Conservation (phyloP, 2,113 vertebrate genomes). For the Antennarius striatus region DNA sequence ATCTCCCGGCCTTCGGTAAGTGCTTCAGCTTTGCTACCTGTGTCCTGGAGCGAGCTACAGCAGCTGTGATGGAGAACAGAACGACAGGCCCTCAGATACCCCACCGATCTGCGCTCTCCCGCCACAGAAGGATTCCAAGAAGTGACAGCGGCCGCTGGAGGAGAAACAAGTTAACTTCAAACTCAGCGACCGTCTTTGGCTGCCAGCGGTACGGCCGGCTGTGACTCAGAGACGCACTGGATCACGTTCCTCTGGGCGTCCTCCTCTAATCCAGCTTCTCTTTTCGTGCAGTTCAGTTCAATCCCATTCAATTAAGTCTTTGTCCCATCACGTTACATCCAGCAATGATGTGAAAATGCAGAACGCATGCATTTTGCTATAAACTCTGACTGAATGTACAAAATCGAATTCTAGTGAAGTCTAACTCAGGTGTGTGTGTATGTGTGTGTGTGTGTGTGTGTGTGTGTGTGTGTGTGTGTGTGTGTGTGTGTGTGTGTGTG, state of each 20-base stretch:
- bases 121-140: constrained; percentile 61
- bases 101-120: constrained; percentile 60
- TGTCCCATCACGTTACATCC: constrained; percentile 56
- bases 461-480: constrained; percentile 10
- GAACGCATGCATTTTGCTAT: constrained; percentile 12
- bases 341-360: constrained; percentile 13
- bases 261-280: constrained; percentile 36
- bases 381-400: neutral
- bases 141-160: constrained; percentile 69
- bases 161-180: constrained; percentile 77
- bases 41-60: constrained; percentile 54
- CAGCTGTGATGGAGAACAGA: constrained; percentile 65
- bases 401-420: neutral
- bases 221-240: constrained; percentile 67
- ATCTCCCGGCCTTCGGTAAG: constrained; percentile 45
- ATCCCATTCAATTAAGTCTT: constrained; percentile 64
- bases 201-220: constrained; percentile 62
- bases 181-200: constrained; percentile 68
- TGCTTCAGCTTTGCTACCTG: constrained; percentile 55
- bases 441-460: constrained; percentile 27
- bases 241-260: constrained; percentile 52
- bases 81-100: constrained; percentile 67
- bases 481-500: constrained; percentile 13
- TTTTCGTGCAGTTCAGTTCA: constrained; percentile 29
- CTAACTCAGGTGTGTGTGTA: constrained; percentile 1